phyloP scores from a whole-genome alignment of 2,888 invertebrate genomes.

The Amblyjoppa fuscipennis region DNA sequence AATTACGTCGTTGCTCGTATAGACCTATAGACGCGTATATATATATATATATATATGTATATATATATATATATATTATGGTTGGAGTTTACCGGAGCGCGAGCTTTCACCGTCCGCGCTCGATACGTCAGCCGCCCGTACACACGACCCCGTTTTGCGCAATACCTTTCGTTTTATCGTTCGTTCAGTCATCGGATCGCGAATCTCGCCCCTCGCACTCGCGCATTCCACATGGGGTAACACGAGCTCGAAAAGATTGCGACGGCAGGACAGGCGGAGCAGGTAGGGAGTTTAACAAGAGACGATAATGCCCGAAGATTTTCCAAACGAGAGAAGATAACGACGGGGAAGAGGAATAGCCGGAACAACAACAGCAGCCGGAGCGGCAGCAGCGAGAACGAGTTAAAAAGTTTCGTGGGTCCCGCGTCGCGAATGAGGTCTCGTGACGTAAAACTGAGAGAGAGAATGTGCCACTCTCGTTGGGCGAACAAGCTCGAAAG shows the following conservation, averaged over 20 bases:
- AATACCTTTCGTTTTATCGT: conserved; percentile 41
- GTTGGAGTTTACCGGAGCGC: conserved; percentile 27
- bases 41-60: conserved; percentile 13
- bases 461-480: not conserved
- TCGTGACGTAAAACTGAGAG: conserved; percentile 52
- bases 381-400: conserved; percentile 55
- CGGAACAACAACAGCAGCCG: conserved; percentile 27
- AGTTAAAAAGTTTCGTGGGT: conserved; percentile 61
- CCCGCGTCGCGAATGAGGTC: conserved; percentile 48
- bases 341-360: conserved; percentile 12
- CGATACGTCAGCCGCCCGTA: conserved; percentile 40
- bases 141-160: not conserved
- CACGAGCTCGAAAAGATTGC: not conserved
- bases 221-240: not conserved
- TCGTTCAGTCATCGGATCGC: conserved; percentile 15
- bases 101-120: conserved; percentile 47
- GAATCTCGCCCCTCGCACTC: not conserved
- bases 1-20: conserved; percentile 64
- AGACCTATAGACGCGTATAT: conserved; percentile 40
- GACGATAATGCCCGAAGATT: conserved; percentile 45
- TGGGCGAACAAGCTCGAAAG: conserved; percentile 3
- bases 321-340: conserved; percentile 50
- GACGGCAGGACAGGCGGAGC: not conserved
- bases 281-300: conserved; percentile 4
- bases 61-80: conserved; percentile 38